Evolutionary conservation across 2,113 vertebrate species (phyloP).

Genomic region (Thalassarche chlororhynchos): DNA sequence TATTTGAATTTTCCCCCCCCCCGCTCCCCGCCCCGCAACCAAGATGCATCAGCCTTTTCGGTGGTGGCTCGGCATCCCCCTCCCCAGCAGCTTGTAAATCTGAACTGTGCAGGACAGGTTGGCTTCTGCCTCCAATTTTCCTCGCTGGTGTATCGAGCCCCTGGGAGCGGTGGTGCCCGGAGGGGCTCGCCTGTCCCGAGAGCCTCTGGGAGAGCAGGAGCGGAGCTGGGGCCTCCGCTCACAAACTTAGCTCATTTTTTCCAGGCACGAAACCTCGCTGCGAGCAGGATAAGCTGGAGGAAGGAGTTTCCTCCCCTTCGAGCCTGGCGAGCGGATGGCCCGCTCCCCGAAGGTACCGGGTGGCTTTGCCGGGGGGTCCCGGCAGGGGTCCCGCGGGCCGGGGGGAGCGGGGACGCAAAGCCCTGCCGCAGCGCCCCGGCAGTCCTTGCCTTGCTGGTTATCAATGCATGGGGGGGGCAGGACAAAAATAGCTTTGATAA

Average conservation of each 20-base stretch:
- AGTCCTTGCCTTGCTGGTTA: background rate
- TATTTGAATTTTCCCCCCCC: background rate
- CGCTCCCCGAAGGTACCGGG: background rate
- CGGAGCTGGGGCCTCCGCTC: background rate
- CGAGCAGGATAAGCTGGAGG: background rate
- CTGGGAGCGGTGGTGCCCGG: background rate
- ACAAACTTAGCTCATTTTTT: constrained; percentile 37
- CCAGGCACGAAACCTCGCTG: background rate
- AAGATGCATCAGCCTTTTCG: background rate
- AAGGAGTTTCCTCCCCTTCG: constrained; percentile 2
- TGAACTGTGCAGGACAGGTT: background rate
- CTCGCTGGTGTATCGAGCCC: background rate
- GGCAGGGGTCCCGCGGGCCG: background rate
- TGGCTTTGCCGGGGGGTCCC: background rate
- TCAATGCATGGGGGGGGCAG: background rate
- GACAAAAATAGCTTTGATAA: constrained; percentile 22
- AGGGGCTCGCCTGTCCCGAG: background rate
- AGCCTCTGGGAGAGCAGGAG: background rate
- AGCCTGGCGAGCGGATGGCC: background rate
- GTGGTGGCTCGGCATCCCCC: background rate
- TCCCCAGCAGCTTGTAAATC: background rate
- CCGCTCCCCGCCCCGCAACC: too few relatives aligned
- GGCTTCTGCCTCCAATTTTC: background rate
- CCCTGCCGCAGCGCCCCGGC: background rate
- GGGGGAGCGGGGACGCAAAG: background rate